Conservation (phyloP, 1,140 invertebrate species). For the Globodera ellingtonae region DNA sequence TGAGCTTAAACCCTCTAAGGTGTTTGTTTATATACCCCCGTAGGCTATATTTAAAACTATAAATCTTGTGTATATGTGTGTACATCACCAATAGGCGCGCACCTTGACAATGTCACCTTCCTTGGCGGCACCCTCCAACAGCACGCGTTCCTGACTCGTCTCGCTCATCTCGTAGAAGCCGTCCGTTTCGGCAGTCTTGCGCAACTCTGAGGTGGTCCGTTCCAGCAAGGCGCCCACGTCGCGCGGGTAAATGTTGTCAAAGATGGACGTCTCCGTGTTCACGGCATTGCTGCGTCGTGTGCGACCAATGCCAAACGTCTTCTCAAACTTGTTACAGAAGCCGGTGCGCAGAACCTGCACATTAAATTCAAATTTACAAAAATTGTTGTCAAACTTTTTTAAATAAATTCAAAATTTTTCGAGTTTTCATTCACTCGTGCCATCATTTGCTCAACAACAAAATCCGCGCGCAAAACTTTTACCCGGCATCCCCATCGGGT, state of each 20-base stretch:
- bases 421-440: too few species aligned
- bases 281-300: not conserved
- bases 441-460: too few species aligned
- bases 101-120: not conserved
- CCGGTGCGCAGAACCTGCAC: too few species aligned
- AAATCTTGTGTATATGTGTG: too few species aligned
- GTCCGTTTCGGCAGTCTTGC: not conserved
- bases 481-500: not conserved
- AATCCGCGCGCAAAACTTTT: not conserved
- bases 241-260: not conserved
- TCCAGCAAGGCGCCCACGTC: not conserved
- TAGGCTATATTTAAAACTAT: too few species aligned
- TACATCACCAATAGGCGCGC: too few species aligned
- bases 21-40: too few species aligned
- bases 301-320: not conserved
- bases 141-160: not conserved
- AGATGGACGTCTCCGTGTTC: not conserved
- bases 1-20: too few species aligned
- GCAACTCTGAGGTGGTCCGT: not conserved
- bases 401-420: too few species aligned
- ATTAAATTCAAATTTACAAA: too few species aligned
- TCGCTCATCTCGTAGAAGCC: not conserved
- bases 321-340: not conserved
- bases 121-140: not conserved
- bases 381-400: too few species aligned